These are phyloP conservation scores for Delphinapterus leucas DNA, from an alignment of 2,113 vertebrate genomes.

Conservation along the genomic window DNA sequence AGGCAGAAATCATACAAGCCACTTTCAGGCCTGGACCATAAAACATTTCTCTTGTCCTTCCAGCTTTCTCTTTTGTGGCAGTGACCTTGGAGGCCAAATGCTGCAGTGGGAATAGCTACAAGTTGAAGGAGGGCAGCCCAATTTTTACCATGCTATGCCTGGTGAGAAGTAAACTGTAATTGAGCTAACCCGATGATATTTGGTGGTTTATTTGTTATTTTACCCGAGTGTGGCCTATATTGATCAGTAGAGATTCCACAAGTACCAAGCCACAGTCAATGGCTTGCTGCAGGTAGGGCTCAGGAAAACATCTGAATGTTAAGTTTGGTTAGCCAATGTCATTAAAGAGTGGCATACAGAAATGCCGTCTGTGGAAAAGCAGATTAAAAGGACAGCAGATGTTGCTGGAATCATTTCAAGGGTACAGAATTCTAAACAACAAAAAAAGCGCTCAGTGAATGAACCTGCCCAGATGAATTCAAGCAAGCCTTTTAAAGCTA, in stretches of 20 bases:
- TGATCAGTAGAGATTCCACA: not conserved
- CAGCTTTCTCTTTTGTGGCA: not conserved
- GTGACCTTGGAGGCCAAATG: not conserved
- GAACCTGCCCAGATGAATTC: not conserved
- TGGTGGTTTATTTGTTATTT: not conserved
- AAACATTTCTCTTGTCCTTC: not conserved
- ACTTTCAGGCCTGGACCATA: not conserved
- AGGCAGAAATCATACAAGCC: not conserved
- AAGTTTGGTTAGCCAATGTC: not conserved
- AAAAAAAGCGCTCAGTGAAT: not conserved
- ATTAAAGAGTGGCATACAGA: not conserved
- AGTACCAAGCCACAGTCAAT: not conserved
- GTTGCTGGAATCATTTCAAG: constrained; percentile 14
- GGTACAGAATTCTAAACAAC: not conserved
- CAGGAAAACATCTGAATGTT: not conserved
- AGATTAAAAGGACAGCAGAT: constrained; percentile 15
- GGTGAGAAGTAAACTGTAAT: not conserved
- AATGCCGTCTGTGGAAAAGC: not conserved
- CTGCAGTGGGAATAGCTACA: not conserved
- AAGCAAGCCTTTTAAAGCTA: not conserved
- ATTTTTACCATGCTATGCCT: not conserved
- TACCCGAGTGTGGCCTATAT: not conserved
- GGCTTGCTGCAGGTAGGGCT: not conserved
- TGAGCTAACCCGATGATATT: not conserved
- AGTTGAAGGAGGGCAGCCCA: not conserved